Conservation (phyloP, 2,797 vertebrate species). For the Molothrus aeneus region DNA sequence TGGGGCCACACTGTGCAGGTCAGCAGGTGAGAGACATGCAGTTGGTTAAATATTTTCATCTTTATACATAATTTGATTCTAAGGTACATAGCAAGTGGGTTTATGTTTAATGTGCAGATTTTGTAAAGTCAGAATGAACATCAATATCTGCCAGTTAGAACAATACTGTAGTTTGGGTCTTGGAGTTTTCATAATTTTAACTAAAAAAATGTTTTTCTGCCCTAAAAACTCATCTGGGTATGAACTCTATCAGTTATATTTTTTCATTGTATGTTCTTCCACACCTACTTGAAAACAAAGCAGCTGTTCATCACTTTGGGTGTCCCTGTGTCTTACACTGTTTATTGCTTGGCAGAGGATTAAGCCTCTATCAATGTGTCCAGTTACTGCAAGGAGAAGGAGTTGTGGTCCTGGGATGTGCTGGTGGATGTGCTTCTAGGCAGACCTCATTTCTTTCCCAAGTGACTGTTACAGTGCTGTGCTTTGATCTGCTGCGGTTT, state of each 20-base stretch:
- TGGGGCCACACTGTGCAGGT: neutral
- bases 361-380: rapidly evolving
- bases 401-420: neutral
- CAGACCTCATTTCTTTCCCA: neutral
- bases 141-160: neutral
- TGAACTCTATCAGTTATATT: neutral
- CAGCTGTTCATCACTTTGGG: neutral
- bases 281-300: neutral
- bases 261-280: neutral
- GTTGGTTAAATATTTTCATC: neutral
- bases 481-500: neutral
- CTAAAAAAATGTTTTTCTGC: neutral
- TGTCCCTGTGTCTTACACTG: neutral
- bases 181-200: neutral
- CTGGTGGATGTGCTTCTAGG: neutral
- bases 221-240: neutral
- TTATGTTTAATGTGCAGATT: neutral
- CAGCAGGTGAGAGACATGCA: neutral
- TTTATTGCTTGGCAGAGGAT: neutral
- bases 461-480: neutral
- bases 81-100: neutral
- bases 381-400: neutral
- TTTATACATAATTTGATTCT: neutral
- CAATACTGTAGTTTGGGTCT: neutral
- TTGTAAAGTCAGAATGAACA: neutral